Evolutionary conservation across 2,888 invertebrate species (phyloP).

Genomic region (Heteromyza rotundicornis): DNA sequence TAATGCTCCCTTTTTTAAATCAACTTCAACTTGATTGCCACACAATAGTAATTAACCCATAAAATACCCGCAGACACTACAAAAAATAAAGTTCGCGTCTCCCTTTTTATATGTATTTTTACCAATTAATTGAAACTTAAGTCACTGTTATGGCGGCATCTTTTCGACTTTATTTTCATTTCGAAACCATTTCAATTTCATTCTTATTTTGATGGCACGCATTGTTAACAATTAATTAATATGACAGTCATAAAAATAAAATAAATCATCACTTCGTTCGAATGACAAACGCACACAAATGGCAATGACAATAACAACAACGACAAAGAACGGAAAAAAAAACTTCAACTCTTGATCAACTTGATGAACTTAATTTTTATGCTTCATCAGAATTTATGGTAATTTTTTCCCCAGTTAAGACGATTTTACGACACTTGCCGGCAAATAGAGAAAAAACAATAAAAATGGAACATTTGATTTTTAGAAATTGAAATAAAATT

Average conservation of each 20-base stretch:
- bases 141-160: not conserved
- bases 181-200: not conserved
- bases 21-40: slow-evolving; percentile 39
- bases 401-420: too few relatives aligned
- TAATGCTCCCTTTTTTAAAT: not conserved
- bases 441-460: too few relatives aligned
- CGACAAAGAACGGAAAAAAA: not conserved
- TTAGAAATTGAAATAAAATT: too few relatives aligned
- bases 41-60: slow-evolving; percentile 52
- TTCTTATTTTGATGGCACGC: not conserved
- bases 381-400: not conserved
- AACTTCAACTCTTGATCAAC: slow-evolving; percentile 18
- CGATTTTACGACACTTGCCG: too few relatives aligned
- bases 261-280: slow-evolving; percentile 11
- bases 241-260: slow-evolving; percentile 12
- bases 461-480: too few relatives aligned
- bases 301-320: slow-evolving; percentile 29
- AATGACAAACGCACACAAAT: slow-evolving; percentile 9
- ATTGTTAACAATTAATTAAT: slow-evolving; percentile 10
- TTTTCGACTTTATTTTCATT: not conserved
- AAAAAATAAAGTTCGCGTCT: too few relatives aligned
- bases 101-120: not conserved
- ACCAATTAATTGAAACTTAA: slow-evolving; percentile 3
- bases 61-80: slow-evolving; percentile 45
- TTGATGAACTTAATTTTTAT: not conserved